A percentile compares a stretch with the other conserved stretches of the same genome.
Conservation (phyloP, 2,888 invertebrate genomes). For the Agrochola lychnidis region DNA sequence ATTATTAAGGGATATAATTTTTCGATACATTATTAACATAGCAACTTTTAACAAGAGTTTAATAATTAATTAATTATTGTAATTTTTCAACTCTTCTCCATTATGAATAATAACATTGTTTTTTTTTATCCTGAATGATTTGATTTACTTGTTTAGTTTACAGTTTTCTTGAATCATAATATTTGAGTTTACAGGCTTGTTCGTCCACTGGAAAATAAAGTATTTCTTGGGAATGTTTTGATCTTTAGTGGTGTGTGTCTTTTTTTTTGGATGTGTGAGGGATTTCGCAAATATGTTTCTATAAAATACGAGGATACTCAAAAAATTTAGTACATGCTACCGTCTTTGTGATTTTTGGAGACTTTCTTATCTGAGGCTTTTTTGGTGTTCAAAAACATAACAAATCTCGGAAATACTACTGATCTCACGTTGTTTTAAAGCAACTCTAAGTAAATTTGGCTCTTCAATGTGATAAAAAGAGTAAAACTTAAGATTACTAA, state of each 20-base stretch:
- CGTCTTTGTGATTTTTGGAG: background rate
- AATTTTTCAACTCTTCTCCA: background rate
- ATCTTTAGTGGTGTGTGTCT: no score
- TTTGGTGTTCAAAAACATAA: background rate
- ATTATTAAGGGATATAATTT: background rate
- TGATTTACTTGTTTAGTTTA: no score
- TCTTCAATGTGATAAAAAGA: background rate
- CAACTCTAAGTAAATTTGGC: no score
- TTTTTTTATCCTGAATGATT: background rate
- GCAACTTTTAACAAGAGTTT: background rate
- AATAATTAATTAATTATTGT: background rate
- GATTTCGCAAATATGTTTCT: no score
- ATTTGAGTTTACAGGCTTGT: no score
- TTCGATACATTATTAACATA: background rate
- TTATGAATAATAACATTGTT: background rate
- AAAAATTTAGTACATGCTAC: no score
- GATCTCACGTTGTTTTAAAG: background rate
- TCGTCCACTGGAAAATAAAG: no score
- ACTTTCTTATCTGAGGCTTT: background rate
- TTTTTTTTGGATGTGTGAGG: no score
- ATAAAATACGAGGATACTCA: no score
- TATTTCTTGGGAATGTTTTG: no score
- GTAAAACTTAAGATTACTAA: no score
- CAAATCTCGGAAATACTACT: background rate
- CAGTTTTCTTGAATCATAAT: no score